A percentile compares a stretch with the other conserved stretches of the same genome.
phyloP scores from a whole-genome alignment of 2,797 vertebrate genomes.

The Alfaro cultratus region DNA sequence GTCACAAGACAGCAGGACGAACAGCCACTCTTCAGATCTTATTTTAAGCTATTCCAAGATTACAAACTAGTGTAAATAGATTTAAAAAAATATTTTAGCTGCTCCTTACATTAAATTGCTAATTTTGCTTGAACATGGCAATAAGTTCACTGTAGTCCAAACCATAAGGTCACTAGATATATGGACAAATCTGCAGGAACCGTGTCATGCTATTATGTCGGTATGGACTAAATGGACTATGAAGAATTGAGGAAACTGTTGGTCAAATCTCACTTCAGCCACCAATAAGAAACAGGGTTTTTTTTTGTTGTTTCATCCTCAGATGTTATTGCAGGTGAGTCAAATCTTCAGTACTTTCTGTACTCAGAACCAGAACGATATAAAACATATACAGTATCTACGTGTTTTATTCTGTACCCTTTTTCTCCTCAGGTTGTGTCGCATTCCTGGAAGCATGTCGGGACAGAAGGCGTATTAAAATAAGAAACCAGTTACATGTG shows the following conservation, averaged over 20 bases:
- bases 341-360: neutral
- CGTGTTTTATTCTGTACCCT: neutral
- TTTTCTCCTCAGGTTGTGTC: conserved; percentile 56
- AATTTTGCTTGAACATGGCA: neutral
- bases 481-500: conserved; percentile 28
- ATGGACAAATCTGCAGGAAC: neutral
- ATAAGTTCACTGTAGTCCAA: neutral
- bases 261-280: conserved; percentile 26
- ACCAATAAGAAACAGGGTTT: conserved; percentile 10
- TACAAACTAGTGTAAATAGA: too few species aligned
- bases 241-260: neutral
- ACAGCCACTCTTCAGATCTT: neutral
- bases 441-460: conserved; percentile 79
- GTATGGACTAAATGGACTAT: neutral
- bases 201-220: neutral
- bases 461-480: conserved; percentile 50
- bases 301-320: neutral
- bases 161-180: neutral
- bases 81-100: neutral
- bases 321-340: neutral
- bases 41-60: too few species aligned
- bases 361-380: neutral
- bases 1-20: neutral
- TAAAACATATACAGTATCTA: neutral
- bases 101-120: neutral